These are phyloP conservation scores for Lepidocyrtinus sp. DNA, from an alignment of 2,888 invertebrate species.

Conservation along the genomic window DNA sequence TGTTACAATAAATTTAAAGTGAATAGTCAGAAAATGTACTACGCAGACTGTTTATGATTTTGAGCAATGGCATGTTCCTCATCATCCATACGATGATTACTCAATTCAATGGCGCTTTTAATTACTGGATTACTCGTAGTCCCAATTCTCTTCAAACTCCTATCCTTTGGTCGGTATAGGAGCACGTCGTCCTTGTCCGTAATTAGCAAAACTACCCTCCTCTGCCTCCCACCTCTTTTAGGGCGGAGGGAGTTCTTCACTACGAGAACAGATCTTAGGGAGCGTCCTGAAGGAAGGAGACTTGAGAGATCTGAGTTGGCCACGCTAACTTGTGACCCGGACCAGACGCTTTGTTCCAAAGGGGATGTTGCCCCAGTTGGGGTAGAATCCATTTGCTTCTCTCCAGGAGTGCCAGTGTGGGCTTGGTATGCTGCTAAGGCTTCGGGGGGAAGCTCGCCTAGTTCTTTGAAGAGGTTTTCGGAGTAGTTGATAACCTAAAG, in stretches of 20 bases:
- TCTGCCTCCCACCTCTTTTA: slow-evolving; percentile 54
- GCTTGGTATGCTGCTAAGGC: slow-evolving; percentile 65
- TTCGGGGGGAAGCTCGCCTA: slow-evolving; percentile 67
- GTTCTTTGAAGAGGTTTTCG: slow-evolving; percentile 68
- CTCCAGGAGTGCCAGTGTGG: slow-evolving; percentile 38
- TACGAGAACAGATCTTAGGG: slow-evolving; percentile 73
- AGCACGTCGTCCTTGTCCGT: slow-evolving; percentile 51
- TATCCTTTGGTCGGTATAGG: slow-evolving; percentile 54
- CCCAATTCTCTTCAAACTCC: slow-evolving; percentile 45
- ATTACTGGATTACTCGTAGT: slow-evolving; percentile 52
- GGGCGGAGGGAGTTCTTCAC: slow-evolving; percentile 70
- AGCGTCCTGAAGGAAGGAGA: slow-evolving; percentile 44
- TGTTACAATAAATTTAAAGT: too few relatives aligned
- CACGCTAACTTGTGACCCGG: slow-evolving; percentile 46
- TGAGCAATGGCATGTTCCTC: slow-evolving; percentile 16
- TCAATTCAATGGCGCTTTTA: slow-evolving; percentile 46
- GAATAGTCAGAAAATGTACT: too few relatives aligned
- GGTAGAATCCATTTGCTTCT: slow-evolving; percentile 15
- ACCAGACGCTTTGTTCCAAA: slow-evolving; percentile 39
- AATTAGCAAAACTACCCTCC: slow-evolving; percentile 53
- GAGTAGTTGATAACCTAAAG: slow-evolving; percentile 68
- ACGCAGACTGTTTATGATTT: slow-evolving; percentile 12
- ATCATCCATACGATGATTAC: slow-evolving; percentile 56
- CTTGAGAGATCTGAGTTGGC: slow-evolving; percentile 41
- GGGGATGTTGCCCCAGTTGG: slow-evolving; percentile 17